phyloP scores from a whole-genome alignment of 2,888 invertebrate genomes.

The Zhuqinia jingwanae region DNA sequence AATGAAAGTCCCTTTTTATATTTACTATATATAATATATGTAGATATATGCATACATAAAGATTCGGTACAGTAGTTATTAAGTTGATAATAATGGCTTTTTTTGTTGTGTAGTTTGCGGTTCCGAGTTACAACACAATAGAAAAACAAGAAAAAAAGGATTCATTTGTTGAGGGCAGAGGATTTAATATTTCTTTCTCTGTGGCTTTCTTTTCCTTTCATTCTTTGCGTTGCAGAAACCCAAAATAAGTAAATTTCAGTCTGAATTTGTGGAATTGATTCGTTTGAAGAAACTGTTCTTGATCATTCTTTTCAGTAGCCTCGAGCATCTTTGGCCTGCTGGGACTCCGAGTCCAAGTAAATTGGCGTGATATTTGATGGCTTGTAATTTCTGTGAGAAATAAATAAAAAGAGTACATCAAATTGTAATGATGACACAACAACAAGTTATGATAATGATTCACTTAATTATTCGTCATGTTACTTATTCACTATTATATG shows the following conservation, averaged over 20 bases:
- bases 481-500: too few relatives aligned
- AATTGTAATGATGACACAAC: too few relatives aligned
- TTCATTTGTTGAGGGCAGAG: too few relatives aligned
- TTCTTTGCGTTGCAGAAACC: not conserved
- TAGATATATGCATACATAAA: too few relatives aligned
- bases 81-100: slow-evolving; percentile 28
- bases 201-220: too few relatives aligned
- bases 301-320: slow-evolving; percentile 49
- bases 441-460: too few relatives aligned
- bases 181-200: too few relatives aligned
- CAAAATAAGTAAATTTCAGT: slow-evolving; percentile 55
- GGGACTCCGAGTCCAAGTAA: slow-evolving; percentile 80
- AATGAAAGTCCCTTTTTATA: slow-evolving; percentile 63
- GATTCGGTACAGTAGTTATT: slow-evolving; percentile 35
- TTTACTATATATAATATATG: not conserved
- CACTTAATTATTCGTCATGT: too few relatives aligned
- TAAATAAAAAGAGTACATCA: slow-evolving; percentile 41
- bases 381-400: slow-evolving; percentile 80
- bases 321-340: slow-evolving; percentile 78
- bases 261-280: slow-evolving; percentile 69
- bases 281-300: not conserved
- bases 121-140: slow-evolving; percentile 3
- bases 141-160: too few relatives aligned
- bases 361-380: slow-evolving; percentile 81
- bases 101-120: slow-evolving; percentile 10